A percentile compares a stretch with the other conserved stretches of the same genome.
Conservation (phyloP, 2,888 invertebrate species). For the Stegana nigrithorax region DNA sequence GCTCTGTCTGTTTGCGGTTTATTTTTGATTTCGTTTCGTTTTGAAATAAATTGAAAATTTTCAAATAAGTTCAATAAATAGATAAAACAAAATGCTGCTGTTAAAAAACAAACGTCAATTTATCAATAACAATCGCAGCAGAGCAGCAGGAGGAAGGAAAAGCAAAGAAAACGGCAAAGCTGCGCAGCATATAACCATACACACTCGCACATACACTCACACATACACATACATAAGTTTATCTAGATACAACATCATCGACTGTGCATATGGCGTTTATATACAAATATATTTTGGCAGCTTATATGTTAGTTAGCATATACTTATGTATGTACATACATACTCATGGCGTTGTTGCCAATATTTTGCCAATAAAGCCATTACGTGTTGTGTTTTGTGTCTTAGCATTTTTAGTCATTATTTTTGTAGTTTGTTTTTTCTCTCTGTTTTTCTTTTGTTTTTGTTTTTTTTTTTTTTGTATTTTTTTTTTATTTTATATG, state of each 20-base stretch:
- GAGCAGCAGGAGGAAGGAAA: conserved; percentile 35
- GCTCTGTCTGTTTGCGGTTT: too few relatives aligned
- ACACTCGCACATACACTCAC: conserved; percentile 34
- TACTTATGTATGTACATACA: background rate
- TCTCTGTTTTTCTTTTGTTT: conserved; percentile 7
- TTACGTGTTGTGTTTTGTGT: conserved; percentile 37
- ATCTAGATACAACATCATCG: background rate
- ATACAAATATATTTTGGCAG: background rate
- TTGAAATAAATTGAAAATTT: too few relatives aligned
- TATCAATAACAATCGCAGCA: conserved; percentile 24
- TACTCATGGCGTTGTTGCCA: conserved; percentile 31
- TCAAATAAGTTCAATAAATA: background rate
- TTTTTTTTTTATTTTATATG: conserved; percentile 44
- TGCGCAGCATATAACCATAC: conserved; percentile 29
- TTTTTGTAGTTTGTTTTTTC: background rate
- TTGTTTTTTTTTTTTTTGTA: conserved; percentile 10
- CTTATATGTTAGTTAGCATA: background rate
- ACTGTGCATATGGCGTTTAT: background rate
- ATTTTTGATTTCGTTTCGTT: too few relatives aligned
- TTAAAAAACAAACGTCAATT: conserved; percentile 30
- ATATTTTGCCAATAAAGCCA: conserved; percentile 55
- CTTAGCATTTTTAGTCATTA: conserved; percentile 15
- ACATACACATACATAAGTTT: background rate
- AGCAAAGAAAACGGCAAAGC: conserved; percentile 34
- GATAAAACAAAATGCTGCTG: conserved; percentile 9